These are phyloP conservation scores for Neodiprion fabricii DNA, from an alignment of 1,140 invertebrate genomes.

Conservation along the genomic window DNA sequence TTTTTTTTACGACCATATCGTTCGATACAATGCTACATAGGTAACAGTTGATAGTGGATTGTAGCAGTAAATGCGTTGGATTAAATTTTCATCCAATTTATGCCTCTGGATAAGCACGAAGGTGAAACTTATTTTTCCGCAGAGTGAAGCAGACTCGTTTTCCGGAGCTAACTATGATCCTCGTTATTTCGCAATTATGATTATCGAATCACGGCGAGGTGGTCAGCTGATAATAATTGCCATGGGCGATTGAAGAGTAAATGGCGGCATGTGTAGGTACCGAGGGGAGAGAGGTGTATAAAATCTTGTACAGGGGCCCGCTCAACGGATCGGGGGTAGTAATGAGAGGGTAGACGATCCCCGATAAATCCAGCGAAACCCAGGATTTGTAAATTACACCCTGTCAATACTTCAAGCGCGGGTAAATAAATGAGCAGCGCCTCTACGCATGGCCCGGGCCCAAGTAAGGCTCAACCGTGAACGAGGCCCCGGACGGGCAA, in stretches of 20 bases:
- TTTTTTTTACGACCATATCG: too few species aligned
- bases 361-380: conserved; percentile 62
- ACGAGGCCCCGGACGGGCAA: background rate
- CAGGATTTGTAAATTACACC: conserved; percentile 64
- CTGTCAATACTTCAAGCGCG: conserved; percentile 55
- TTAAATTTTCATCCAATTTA: too few species aligned
- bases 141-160: too few species aligned
- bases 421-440: conserved; percentile 52
- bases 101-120: too few species aligned
- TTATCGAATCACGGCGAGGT: background rate
- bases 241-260: background rate
- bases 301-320: background rate
- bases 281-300: conserved; percentile 20
- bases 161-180: background rate
- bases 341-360: conserved; percentile 62
- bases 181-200: background rate
- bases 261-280: background rate
- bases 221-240: conserved; percentile 14
- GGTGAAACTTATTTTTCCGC: too few species aligned
- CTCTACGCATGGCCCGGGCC: conserved; percentile 41
- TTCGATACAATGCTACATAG: too few species aligned
- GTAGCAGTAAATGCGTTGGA: too few species aligned
- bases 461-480: background rate
- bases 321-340: conserved; percentile 37
- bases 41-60: too few species aligned